Evolutionary conservation across 2,888 invertebrate genomes (phyloP).

Genomic region (Plemyria rubiginata): DNA sequence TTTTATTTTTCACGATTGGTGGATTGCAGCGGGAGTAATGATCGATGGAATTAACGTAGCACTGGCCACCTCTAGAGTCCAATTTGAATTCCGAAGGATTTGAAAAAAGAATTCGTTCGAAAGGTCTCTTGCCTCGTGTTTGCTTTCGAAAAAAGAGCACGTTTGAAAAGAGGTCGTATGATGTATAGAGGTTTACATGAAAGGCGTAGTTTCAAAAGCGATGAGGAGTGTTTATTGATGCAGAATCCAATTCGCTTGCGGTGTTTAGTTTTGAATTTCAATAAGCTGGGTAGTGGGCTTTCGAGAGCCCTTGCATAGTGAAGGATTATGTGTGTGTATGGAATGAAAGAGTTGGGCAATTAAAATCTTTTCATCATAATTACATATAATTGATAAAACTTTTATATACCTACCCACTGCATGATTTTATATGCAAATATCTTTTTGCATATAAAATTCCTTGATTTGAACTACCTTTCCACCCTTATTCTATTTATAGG

Average conservation of each 20-base stretch:
- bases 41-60: constrained; percentile 83
- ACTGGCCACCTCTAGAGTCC: constrained; percentile 65
- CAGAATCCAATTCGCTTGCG: constrained; percentile 19
- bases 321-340: background rate
- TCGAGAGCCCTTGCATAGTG: constrained; percentile 4
- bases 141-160: constrained; percentile 20
- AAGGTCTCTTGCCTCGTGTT: constrained; percentile 20
- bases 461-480: too few relatives aligned
- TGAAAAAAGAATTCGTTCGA: constrained; percentile 23
- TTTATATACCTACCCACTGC: too few relatives aligned
- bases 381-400: background rate
- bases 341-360: constrained; percentile 5
- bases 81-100: constrained; percentile 61
- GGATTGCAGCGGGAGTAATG: constrained; percentile 83
- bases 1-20: constrained; percentile 83
- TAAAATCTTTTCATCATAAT: constrained; percentile 1
- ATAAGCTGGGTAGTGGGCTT: constrained; percentile 5
- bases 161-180: constrained; percentile 25
- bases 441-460: too few relatives aligned
- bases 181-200: constrained; percentile 23
- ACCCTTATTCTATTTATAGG: too few relatives aligned
- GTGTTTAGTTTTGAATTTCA: constrained; percentile 20
- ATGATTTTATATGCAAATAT: too few relatives aligned
- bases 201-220: constrained; percentile 17
- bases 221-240: constrained; percentile 22